A percentile compares a stretch with the other conserved stretches of the same genome.
These are phyloP conservation scores for Lanius ludovicianus DNA, from an alignment of 2,113 vertebrate genomes.

Conservation along the genomic window DNA sequence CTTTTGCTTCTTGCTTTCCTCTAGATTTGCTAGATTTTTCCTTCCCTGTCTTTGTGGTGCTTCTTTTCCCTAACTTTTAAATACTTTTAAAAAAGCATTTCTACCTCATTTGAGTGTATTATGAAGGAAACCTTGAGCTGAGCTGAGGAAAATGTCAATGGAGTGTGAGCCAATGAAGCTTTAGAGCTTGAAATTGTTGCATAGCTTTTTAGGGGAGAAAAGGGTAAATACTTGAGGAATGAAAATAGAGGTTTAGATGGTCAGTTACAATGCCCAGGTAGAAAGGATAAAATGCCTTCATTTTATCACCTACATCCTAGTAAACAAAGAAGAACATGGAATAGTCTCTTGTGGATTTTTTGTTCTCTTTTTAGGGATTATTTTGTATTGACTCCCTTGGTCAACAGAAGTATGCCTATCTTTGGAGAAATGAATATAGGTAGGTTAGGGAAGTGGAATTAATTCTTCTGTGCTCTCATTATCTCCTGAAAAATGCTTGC, in stretches of 20 bases:
- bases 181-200: not conserved
- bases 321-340: not conserved
- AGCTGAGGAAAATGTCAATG: not conserved
- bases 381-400: not conserved
- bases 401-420: not conserved
- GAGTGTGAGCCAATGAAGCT: not conserved
- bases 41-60: accelerated
- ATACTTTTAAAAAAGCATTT: not conserved
- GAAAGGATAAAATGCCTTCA: not conserved
- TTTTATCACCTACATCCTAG: not conserved
- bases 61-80: not conserved
- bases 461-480: not conserved
- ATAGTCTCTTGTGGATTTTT: not conserved
- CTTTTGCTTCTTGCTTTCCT: not conserved
- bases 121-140: not conserved
- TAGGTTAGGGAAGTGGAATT: not conserved
- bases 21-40: not conserved
- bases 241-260: not conserved
- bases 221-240: not conserved
- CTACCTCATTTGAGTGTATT: not conserved
- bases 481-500: not conserved
- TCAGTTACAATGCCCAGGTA: not conserved
- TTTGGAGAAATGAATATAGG: not conserved
- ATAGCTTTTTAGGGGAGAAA: not conserved
- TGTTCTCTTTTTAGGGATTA: not conserved